Evolutionary conservation across 1,140 invertebrate genomes (phyloP).

Genomic region (Proctacanthus coquilletti): DNA sequence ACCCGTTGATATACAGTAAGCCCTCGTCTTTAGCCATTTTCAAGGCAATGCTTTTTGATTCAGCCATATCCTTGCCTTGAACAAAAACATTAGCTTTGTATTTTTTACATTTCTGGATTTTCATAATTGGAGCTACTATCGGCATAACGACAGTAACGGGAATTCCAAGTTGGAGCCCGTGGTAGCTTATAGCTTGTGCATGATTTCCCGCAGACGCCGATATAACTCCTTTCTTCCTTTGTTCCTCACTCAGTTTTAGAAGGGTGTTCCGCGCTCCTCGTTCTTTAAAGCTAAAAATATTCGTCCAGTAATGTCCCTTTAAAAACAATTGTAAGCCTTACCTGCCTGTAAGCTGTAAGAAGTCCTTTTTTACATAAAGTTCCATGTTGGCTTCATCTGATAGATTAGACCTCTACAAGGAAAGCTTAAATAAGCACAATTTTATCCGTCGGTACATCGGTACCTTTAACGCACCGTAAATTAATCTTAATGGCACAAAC

Average conservation of each 20-base stretch:
- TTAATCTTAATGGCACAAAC: too few relatives aligned
- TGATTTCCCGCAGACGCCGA: slow-evolving; percentile 89
- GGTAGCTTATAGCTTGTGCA: slow-evolving; percentile 74
- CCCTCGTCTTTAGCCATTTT: slow-evolving; percentile 50
- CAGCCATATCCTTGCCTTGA: slow-evolving; percentile 68
- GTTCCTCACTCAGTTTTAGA: slow-evolving; percentile 51
- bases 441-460: too few relatives aligned
- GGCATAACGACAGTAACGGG: slow-evolving; percentile 91
- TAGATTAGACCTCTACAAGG: too few relatives aligned
- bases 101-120: slow-evolving; percentile 70
- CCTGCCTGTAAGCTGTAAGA: too few relatives aligned
- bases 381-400: too few relatives aligned
- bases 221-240: slow-evolving; percentile 65
- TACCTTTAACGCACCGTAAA: too few relatives aligned
- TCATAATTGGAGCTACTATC: slow-evolving; percentile 80
- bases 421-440: too few relatives aligned
- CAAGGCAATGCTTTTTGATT: slow-evolving; percentile 67
- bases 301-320: too few relatives aligned
- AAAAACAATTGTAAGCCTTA: too few relatives aligned
- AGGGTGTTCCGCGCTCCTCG: slow-evolving; percentile 78
- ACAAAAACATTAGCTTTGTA: slow-evolving; percentile 76
- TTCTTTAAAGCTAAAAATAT: slow-evolving; percentile 76
- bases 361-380: too few relatives aligned
- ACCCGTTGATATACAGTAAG: slow-evolving; percentile 59
- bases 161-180: slow-evolving; percentile 63